Evolutionary conservation across 2,797 vertebrate species (phyloP), one percentile per base, ranked within the genome.

Genomic region (Girardinus metallicus): DNA sequence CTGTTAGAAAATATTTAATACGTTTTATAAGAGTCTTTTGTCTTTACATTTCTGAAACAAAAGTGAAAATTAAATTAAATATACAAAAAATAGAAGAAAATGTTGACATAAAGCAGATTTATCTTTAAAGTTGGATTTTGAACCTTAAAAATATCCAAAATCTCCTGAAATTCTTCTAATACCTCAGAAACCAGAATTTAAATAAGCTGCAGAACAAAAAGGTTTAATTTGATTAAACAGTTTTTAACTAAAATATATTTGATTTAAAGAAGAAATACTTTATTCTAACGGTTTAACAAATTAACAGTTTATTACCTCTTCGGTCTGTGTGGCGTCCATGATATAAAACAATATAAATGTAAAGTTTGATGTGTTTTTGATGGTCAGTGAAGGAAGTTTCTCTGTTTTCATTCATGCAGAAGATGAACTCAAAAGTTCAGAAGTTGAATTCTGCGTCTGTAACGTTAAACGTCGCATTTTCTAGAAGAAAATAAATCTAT

Each of bases 151-250:
- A 29, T 29, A 64, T 36, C 7, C 18, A 7, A 39, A 23, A 64
- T 64, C 12, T 64, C 60, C 34, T 34, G 15, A 64, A 64, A 66
- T 21, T 36, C 34, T 66, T 66, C 57, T 23, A 16, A 23, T 66
- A 39, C 34, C 62, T 66, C 62, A 66, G 8, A 66, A 39, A 39
- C 11, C 62, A 66, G 62, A 9, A 16, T 64, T 64, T 34, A 64
- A 31, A 21, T 66, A 39, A 66, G 34, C 62, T 66, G 62, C 9
- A 39, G 18, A 39, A 39, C 57, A 62, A 62, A 66, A 66, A 23
- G 62, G 62, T 66, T 66, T 66, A 18, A 66, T 66, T 39, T 66
- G 62, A 66, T 66, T 36, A 66, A 39, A 39, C 34, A 39, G 39
- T 41, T 68, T 41, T 41, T 41, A 68, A 68, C 64, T 26, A 15